phyloP scores from a whole-genome alignment of 2,113 vertebrate species.

The Thamnophis sirtalis region DNA sequence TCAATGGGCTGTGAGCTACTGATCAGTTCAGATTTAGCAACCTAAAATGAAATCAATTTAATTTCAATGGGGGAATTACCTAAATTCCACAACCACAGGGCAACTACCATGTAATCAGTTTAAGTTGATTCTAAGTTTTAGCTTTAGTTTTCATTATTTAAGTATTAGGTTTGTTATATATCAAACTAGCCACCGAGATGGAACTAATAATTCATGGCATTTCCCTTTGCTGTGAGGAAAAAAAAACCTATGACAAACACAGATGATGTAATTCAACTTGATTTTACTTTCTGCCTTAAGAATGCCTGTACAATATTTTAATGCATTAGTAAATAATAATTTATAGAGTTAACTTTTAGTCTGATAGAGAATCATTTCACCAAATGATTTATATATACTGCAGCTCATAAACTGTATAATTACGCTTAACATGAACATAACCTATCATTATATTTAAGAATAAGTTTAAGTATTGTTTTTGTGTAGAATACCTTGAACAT shows the following conservation, averaged over 20 bases:
- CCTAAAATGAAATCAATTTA: neutral
- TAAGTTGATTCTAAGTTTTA: neutral
- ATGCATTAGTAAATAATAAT: neutral
- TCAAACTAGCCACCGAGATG: neutral
- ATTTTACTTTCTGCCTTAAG: neutral
- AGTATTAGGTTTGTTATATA: neutral
- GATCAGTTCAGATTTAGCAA: neutral
- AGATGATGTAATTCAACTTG: neutral
- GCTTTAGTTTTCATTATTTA: neutral
- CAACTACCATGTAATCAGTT: neutral
- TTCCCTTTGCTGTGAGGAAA: neutral
- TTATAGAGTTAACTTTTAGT: neutral
- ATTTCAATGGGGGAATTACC: neutral
- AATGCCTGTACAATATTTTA: neutral
- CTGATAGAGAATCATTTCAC: neutral
- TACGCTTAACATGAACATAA: slow-evolving; percentile 7
- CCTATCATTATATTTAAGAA: neutral
- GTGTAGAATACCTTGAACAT: neutral
- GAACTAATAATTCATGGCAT: neutral
- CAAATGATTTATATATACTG: neutral
- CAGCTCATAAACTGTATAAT: neutral
- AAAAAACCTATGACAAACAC: neutral
- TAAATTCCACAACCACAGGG: neutral
- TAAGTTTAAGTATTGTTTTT: neutral
- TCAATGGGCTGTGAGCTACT: neutral